Evolutionary conservation across 2,888 invertebrate genomes (phyloP).

Genomic region (Chloroclysta siterata): DNA sequence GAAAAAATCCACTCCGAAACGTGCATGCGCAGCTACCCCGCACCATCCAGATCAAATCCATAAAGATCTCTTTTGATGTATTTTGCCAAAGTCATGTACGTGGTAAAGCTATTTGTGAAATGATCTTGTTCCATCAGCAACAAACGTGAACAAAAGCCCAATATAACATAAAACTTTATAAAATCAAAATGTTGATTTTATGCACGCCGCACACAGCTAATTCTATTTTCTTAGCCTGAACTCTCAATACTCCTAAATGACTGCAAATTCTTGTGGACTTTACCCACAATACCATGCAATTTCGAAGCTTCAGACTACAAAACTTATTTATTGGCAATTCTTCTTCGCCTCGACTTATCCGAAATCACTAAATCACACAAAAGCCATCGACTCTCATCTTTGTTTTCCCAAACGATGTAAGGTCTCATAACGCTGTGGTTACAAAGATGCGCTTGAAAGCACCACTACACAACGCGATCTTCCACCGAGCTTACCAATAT

Average conservation of each 20-base stretch:
- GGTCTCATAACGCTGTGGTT: slow-evolving; percentile 78
- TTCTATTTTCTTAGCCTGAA: background rate
- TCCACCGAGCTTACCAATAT: slow-evolving; percentile 31
- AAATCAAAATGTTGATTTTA: no score
- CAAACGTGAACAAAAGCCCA: no score
- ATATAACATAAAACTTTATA: no score
- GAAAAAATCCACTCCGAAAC: no score
- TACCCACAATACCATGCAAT: slow-evolving; percentile 29
- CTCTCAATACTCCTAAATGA: background rate
- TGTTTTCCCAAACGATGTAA: slow-evolving; percentile 74
- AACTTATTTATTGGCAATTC: slow-evolving; percentile 34
- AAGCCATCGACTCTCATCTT: slow-evolving; percentile 72
- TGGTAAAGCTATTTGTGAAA: no score
- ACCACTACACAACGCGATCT: slow-evolving; percentile 37
- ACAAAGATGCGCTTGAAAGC: slow-evolving; percentile 65
- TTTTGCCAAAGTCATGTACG: no score
- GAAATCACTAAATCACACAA: slow-evolving; percentile 66
- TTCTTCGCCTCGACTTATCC: slow-evolving; percentile 31
- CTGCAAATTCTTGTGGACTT: slow-evolving; percentile 16
- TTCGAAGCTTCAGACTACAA: slow-evolving; percentile 27
- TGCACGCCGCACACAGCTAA: no score
- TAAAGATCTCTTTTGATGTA: no score
- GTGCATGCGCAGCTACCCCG: no score
- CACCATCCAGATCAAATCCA: no score
- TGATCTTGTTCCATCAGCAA: no score